Conservation (phyloP, 2,888 invertebrate species). For the Eumacrocentrus americanus region DNA sequence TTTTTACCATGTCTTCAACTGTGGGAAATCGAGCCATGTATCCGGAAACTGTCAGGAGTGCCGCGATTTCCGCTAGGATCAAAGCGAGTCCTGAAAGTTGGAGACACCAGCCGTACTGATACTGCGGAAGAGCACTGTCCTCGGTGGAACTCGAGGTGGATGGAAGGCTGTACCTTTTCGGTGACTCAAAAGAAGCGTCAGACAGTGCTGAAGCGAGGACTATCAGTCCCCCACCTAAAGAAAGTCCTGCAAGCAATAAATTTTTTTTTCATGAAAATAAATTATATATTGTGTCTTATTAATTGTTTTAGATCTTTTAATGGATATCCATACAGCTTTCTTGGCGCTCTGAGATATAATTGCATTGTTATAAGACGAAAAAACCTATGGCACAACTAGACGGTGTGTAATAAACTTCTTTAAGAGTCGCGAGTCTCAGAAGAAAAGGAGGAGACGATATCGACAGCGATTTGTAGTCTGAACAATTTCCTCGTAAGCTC, state of each 20-base stretch:
- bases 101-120: conserved; percentile 71
- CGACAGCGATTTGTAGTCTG: conserved; percentile 25
- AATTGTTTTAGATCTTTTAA: too few species aligned
- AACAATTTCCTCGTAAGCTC: conserved; percentile 38
- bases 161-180: conserved; percentile 50
- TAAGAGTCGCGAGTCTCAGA: conserved; percentile 5
- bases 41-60: conserved; percentile 66
- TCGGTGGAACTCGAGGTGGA: conserved; percentile 49
- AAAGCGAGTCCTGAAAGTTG: conserved; percentile 68
- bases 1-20: conserved; percentile 67
- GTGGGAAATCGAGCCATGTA: conserved; percentile 68
- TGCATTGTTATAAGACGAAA: too few species aligned
- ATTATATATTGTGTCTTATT: not conserved
- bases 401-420: conserved; percentile 21
- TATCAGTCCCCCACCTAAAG: conserved; percentile 68
- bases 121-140: conserved; percentile 58
- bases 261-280: conserved; percentile 7
- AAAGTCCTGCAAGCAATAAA: conserved; percentile 66
- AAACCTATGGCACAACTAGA: not conserved
- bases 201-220: conserved; percentile 68
- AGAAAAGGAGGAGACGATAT: conserved; percentile 28
- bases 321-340: too few species aligned
- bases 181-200: conserved; percentile 65
- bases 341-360: too few species aligned
- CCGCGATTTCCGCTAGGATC: conserved; percentile 67